Conservation (phyloP, 2,888 invertebrate genomes). For the Temnothorax ravouxi region DNA sequence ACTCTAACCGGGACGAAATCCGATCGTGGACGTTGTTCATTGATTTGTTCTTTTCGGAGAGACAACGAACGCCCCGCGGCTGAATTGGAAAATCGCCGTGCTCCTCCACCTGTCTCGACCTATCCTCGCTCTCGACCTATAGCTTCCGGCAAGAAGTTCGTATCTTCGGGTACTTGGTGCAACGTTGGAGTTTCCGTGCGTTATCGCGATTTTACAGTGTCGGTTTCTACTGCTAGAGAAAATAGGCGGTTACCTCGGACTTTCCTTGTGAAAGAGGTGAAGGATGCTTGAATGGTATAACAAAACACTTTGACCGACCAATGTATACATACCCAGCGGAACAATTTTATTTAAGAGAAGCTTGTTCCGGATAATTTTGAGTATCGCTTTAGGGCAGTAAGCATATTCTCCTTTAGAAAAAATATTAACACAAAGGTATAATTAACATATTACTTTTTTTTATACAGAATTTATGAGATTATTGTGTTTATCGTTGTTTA, state of each 20-base stretch:
- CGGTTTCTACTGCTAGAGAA: constrained; percentile 34
- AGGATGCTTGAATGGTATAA: constrained; percentile 21
- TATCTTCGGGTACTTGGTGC: constrained; percentile 27
- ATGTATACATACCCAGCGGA: background rate
- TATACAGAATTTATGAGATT: background rate
- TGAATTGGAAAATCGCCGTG: constrained; percentile 48
- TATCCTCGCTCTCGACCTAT: constrained; percentile 36
- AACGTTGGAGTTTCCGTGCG: constrained; percentile 29
- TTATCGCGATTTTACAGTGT: constrained; percentile 55
- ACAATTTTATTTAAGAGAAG: constrained; percentile 24
- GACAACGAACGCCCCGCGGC: constrained; percentile 52
- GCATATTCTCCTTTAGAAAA: background rate
- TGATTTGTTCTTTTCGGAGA: constrained; percentile 42
- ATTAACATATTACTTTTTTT: background rate
- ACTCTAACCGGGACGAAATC: constrained; percentile 65
- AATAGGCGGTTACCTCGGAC: constrained; percentile 29
- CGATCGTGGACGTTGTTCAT: constrained; percentile 62
- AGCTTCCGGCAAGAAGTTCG: constrained; percentile 50
- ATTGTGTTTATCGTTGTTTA: background rate
- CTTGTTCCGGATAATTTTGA: constrained; percentile 24
- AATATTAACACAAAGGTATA: constrained; percentile 3
- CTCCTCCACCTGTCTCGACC: constrained; percentile 24
- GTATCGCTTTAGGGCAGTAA: background rate
- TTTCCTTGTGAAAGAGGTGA: constrained; percentile 17
- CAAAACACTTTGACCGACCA: constrained; percentile 33